Evolutionary conservation across 1,140 invertebrate species (phyloP), one percentile per base, ranked within the genome.

Genomic region (Chironomus striatipennis): DNA sequence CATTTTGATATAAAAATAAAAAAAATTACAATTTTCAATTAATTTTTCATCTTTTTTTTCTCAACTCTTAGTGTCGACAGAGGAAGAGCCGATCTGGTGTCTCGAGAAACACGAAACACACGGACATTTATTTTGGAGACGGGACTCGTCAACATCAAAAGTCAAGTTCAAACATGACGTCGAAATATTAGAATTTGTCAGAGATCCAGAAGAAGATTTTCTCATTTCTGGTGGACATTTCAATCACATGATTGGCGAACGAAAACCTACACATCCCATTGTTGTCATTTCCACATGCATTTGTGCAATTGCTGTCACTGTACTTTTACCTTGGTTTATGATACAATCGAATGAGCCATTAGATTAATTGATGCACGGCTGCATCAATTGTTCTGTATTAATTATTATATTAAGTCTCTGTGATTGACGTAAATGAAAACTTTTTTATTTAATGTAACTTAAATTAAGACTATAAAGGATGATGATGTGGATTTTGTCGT

Each of bases 121-220:
- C n/a, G 83, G 81, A 5, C 78, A 81, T 76, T 79, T 84, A 75
- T 84, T 83, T 21, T 85, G 85, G 85, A 79, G 84, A 20, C 80
- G 84, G 73, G 82, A 84, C 12, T 79, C 81, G 18, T 9, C 65
- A 70, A 70, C 65, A 20, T 84, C 79, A 73, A 83, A 82, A 75
- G 84, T 85, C 0, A 84, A 83, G 76, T 86, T 86, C 76, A 84
- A 82, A 7, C 82, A 82, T 65, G 84, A 85, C 24, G 84, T 85
- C n/a, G 84, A 86, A 77, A 80, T 86, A 21, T 76, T 83, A 65
- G 85, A 86, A 77, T 85, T 85, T 76, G 81, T 80, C 73, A 81
- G 81, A 74, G 78, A 81, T 75, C 81, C 81, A 1, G 79, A 82
- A 12, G 81, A 82, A 74, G 73, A 75, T 15, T 64, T 65, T 18